These are phyloP conservation scores for Leptobrachium leishanense DNA, from an alignment of 2,113 vertebrate species.

Conservation along the genomic window DNA sequence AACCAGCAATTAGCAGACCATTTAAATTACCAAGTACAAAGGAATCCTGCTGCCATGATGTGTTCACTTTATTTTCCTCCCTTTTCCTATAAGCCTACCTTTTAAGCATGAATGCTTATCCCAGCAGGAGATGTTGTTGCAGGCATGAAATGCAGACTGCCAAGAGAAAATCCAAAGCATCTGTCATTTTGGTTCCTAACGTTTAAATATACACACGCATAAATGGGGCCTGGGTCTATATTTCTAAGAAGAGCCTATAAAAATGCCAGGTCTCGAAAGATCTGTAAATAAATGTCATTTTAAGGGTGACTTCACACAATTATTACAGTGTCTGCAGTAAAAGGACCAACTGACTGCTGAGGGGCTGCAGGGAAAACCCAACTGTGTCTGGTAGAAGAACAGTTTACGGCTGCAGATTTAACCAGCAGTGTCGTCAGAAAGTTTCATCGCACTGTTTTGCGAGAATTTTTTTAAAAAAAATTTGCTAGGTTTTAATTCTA, in stretches of 20 bases:
- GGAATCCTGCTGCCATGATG: slow-evolving; percentile 8
- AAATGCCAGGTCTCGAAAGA: slow-evolving; percentile 22
- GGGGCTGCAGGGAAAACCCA: background rate
- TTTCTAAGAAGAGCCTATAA: slow-evolving; percentile 32
- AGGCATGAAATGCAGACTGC: slow-evolving; percentile 30
- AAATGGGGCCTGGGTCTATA: slow-evolving; percentile 2
- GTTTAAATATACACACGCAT: slow-evolving; percentile 23
- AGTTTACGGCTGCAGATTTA: background rate
- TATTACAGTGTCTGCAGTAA: background rate
- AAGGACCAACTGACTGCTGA: background rate
- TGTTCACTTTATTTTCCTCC: slow-evolving; percentile 14
- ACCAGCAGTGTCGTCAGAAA: background rate
- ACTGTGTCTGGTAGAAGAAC: background rate
- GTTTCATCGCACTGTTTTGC: background rate
- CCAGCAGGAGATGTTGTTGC: slow-evolving; percentile 40
- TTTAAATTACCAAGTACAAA: slow-evolving; percentile 27
- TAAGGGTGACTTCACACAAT: slow-evolving; percentile 26
- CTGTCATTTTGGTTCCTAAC: slow-evolving; percentile 34
- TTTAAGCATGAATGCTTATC: slow-evolving; percentile 36
- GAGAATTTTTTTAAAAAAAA: no score
- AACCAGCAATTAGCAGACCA: background rate
- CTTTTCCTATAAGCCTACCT: slow-evolving; percentile 21
- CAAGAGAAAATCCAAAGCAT: slow-evolving; percentile 44
- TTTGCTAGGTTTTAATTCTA: no score
- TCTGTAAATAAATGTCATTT: slow-evolving; percentile 18